Base-by-base conservation (phyloP, 2,797 vertebrate species). In the Oreochromis grahami region DNA sequence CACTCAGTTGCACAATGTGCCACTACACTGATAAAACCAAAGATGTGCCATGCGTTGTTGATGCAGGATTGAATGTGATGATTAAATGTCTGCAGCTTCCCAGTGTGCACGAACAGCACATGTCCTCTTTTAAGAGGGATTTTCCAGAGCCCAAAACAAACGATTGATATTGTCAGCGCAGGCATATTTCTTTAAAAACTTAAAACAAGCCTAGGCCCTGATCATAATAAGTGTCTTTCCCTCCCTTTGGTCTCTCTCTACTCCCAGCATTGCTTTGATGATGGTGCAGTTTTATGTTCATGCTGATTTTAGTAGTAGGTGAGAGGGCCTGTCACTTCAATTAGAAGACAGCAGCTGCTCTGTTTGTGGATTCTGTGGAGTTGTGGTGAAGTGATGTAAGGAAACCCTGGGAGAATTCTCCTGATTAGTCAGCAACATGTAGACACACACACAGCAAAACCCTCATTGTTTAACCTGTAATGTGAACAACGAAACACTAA, bases 241-340 rank as follows among this genome's bases (percentile, higher is more conserved):
- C 7, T 87, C 52, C 77, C 65, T 86, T 89, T 92, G 86, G 63
- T 88, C 45, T 85, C 48, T 85, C 21, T 19, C 72, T 38, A 43
- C 68, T 88, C 56, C 87, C 78, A 80, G 79, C 24, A 5, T 77
- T 72, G 56, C 92, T 95, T 95, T 95, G 91, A 94, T 88, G 77
- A 82, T 88, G 77, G 4, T 80, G 85, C 84, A 63, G 81, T 84
- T 90, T 89, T 78, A 76, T 84, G 63, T 89, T 94, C 87, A 74
- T 74, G 84, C 87, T 94, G 84, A 88, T 89, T 88, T 84, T 32
- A 79, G 86, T 77, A 84, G 84, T 24, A 90, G 84, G 83, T 87
- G 84, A 92, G 86, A 89, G 80, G 63, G 24, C 82, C 77, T 84
- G 95, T 95, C 95, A 92, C 85, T 92, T 93, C 89, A 88, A 87